These are phyloP conservation scores for Argynnis bischoffii DNA, from an alignment of 2,888 invertebrate species.

Conservation along the genomic window DNA sequence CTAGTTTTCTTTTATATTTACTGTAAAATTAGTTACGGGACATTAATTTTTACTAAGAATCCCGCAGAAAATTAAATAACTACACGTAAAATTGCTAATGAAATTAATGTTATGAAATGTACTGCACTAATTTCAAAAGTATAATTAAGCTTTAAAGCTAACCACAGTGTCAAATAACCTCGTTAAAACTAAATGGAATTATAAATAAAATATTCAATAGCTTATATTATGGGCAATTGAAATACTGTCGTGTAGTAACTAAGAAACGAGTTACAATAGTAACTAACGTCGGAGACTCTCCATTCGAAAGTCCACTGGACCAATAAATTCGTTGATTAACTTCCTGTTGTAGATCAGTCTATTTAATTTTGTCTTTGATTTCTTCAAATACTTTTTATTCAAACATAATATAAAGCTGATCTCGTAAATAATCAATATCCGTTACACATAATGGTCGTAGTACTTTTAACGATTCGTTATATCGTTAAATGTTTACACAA, in stretches of 20 bases:
- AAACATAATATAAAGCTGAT: slow-evolving; percentile 32
- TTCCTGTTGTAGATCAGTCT: slow-evolving; percentile 58
- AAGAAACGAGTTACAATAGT: slow-evolving; percentile 37
- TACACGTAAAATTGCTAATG: too few relatives aligned
- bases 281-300: slow-evolving; percentile 26
- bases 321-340: slow-evolving; percentile 69
- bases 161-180: slow-evolving; percentile 32
- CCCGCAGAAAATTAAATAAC: too few relatives aligned
- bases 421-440: slow-evolving; percentile 43
- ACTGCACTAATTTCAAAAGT: too few relatives aligned
- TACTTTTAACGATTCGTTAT: slow-evolving; percentile 32
- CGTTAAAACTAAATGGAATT: slow-evolving; percentile 36
- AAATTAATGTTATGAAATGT: too few relatives aligned
- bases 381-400: slow-evolving; percentile 33
- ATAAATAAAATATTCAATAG: slow-evolving; percentile 46
- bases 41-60: too few relatives aligned
- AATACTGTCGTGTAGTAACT: slow-evolving; percentile 38
- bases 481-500: slow-evolving; percentile 39
- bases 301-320: slow-evolving; percentile 59
- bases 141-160: neutral
- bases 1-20: too few relatives aligned
- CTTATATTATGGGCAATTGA: slow-evolving; percentile 51
- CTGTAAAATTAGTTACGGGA: too few relatives aligned
- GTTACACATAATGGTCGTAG: slow-evolving; percentile 34
- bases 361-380: slow-evolving; percentile 47